Percentiles rank a stretch among this genome's conserved stretches.
Evolutionary conservation across 2,888 invertebrate genomes (phyloP).

Genomic region (Harpagoxenus sublaevis): DNA sequence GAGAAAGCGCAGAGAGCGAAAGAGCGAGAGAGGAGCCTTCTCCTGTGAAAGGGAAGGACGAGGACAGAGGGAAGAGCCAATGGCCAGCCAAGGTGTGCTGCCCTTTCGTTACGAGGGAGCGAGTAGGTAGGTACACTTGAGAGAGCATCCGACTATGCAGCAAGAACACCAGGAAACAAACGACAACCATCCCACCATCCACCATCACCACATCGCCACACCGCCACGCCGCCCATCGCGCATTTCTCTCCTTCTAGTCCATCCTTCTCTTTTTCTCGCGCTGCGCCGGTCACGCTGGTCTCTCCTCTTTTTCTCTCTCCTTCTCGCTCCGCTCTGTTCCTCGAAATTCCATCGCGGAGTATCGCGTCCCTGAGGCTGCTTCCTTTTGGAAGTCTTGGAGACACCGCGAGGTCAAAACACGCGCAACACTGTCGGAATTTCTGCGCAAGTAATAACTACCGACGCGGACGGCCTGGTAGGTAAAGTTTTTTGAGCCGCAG

Average conservation of each 20-base stretch:
- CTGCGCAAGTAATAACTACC: constrained; percentile 22
- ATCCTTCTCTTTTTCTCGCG: constrained; percentile 64
- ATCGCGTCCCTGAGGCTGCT: constrained; percentile 68
- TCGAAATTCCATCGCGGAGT: constrained; percentile 76
- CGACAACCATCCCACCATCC: constrained; percentile 77
- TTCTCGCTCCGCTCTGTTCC: constrained; percentile 61
- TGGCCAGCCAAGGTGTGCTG: constrained; percentile 85
- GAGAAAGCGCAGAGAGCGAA: constrained; percentile 51
- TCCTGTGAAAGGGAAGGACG: constrained; percentile 63
- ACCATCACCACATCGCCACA: constrained; percentile 71
- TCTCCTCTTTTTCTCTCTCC: constrained; percentile 50
- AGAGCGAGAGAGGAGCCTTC: constrained; percentile 19
- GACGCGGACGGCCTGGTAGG: background rate
- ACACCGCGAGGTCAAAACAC: constrained; percentile 47
- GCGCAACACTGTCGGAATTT: constrained; percentile 35
- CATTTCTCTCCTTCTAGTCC: constrained; percentile 49
- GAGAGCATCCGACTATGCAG: constrained; percentile 81
- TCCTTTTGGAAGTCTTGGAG: constrained; percentile 64
- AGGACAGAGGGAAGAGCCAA: constrained; percentile 79
- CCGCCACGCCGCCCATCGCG: constrained; percentile 73
- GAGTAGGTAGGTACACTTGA: constrained; percentile 74
- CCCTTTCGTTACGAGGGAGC: constrained; percentile 81
- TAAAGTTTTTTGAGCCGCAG: background rate
- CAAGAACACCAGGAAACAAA: constrained; percentile 83
- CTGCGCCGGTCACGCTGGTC: constrained; percentile 72